Evolutionary conservation across 2,797 vertebrate genomes (phyloP), one percentile per base, ranked within the genome.

Genomic region (Triplophysa yarkandensis): DNA sequence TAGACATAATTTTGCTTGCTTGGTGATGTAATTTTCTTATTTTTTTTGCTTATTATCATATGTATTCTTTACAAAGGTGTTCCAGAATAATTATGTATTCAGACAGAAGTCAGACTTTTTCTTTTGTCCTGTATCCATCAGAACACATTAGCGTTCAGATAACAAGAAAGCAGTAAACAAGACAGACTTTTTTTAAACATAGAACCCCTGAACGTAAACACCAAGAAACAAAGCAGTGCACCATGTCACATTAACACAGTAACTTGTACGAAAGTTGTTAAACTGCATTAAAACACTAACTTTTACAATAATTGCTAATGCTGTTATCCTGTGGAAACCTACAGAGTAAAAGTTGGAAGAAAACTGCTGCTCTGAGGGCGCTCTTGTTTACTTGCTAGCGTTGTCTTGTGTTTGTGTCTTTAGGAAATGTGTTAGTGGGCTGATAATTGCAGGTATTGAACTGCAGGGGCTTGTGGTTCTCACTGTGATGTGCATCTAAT

Each of bases 391-490:
- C 57, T 76, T 72, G 58, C 77, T 80, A 39, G 50, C 23, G n/a
- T 72, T 70, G 62, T 76, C 76, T 78, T 17, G 36, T 68, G 28
- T 39, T 80, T 52, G 43, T 39, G 70, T 77, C 72, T 76, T 79
- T 68, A 68, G 10, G 36, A 44, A 55, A 63, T 77, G 43, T 62
- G 27, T 34, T 55, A 63, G 58, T 30, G 43, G 19, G 66, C 48
- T 39, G 69, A 66, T 78, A 80, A 83, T 78, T 81, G 77, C 75
- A 69, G 65, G 77, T 73, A 71, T 68, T 36, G 19, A 74, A 8
- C 71, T 52, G 60, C 68, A 27, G 71, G 77, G 52, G 55, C 71
- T 50, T 34, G 14, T 30, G 19, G 13, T 39, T 36, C 68, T 28
- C 0, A 4, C 63, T 68, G 62, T 79, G 74, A 71, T 68, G 41